Base-by-base conservation (phyloP, 2,113 vertebrate species). In the Scartelaos histophorus region DNA sequence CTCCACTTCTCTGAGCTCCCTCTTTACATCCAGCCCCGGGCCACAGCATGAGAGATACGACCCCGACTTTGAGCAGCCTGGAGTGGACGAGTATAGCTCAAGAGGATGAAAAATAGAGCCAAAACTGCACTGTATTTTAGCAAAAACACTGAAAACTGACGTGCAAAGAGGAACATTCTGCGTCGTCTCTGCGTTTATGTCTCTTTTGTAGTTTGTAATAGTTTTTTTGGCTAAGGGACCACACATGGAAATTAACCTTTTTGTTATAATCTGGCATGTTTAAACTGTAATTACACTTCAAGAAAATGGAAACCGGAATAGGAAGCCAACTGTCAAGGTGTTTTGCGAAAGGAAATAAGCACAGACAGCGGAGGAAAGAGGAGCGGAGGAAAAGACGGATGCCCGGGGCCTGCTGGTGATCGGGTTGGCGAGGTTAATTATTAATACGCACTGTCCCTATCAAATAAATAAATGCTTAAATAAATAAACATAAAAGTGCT, bases 11-110 rank as follows among this genome's bases (percentile, higher is more conserved):
- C 29, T 47, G 46, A 12, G 19, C 79, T 54, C 76, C 71, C 66
- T 78, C 74, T 82, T 80, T 57, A 65, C 64, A 46, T 67, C 53
- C 7, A 46, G 82, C 87, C 85, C 10, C 22, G 58, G 73, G 85
- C 76, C 13, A 71, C 12, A 45, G 11, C 58, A 71, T 76, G 62
- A 3, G 25, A 74, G 80, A 71, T 77, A 45, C 79, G 78, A 85
- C 83, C 87, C 58, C 21, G 74, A 87, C 79, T 84, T 82, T 76
- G 81, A 69, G 71, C 56, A 76, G 73, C 29, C 17, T 5, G 4
- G 47, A 19, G 56, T 22, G 51, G 67, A 82, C 29, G 60, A 74
- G 35, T 53, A 1, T 3, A 38, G 71, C 29, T 35, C 22, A 57
- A 45, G 65, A 57, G 74, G 67, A 77, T 70, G 62, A 74, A 82